These are phyloP conservation scores for Naja naja DNA, from an alignment of 2,113 vertebrate genomes.

Conservation along the genomic window DNA sequence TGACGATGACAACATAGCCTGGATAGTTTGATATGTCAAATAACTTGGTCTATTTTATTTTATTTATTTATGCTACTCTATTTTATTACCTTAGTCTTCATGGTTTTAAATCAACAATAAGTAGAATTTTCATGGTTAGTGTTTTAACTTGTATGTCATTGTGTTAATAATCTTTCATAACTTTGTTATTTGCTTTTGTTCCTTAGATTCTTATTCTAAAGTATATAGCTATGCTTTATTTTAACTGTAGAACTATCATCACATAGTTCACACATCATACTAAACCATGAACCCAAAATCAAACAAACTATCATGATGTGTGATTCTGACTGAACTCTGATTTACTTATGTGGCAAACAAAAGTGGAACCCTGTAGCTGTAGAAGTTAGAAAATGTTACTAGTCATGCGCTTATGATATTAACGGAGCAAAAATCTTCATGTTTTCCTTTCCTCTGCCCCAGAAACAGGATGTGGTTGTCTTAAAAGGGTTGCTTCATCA, in stretches of 20 bases:
- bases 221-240: background rate
- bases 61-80: background rate
- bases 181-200: background rate
- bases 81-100: background rate
- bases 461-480: conserved; percentile 62
- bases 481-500: conserved; percentile 14
- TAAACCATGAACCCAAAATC: background rate
- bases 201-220: background rate
- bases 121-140: background rate
- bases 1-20: background rate
- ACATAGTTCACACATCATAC: background rate
- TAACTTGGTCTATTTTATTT: background rate
- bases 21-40: background rate
- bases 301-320: background rate
- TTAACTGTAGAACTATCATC: background rate
- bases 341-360: background rate
- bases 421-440: conserved; percentile 19
- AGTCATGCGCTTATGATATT: background rate
- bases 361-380: too few relatives aligned
- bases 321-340: background rate
- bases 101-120: background rate
- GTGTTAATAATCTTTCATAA: background rate
- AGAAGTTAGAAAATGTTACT: background rate
- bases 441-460: background rate
- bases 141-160: background rate